Conservation (phyloP, 2,797 vertebrate genomes). For the Falco peregrinus region DNA sequence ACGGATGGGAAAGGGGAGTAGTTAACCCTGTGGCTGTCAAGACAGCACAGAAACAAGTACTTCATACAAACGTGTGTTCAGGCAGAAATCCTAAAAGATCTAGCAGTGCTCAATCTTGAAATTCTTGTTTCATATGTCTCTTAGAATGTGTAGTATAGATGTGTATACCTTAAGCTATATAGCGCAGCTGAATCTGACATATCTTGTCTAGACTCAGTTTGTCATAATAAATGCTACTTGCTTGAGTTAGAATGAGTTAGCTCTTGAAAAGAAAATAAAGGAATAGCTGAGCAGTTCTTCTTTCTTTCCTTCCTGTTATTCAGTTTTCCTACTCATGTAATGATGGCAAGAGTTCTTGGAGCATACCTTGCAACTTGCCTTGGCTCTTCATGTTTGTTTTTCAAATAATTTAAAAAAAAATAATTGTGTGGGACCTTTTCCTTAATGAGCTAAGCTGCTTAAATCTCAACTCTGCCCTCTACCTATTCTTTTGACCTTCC, state of each 20-base stretch:
- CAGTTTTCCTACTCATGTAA: not conserved
- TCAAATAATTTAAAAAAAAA: not conserved
- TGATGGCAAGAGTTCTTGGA: not conserved
- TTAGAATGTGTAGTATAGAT: not conserved
- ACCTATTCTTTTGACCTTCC: not conserved
- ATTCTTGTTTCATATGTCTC: not conserved
- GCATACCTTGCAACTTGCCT: not conserved
- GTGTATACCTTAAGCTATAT: not conserved
- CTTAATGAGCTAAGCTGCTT: not conserved
- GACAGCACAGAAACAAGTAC: not conserved
- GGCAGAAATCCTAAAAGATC: not conserved
- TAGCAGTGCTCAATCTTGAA: constrained; percentile 11
- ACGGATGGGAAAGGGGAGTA: not conserved
- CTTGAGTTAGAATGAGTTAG: not conserved
- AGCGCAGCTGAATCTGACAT: constrained; percentile 23
- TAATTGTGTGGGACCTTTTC: too few relatives aligned
- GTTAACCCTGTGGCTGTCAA: not conserved
- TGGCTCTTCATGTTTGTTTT: not conserved
- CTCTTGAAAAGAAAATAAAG: not conserved
- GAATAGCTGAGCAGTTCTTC: not conserved
- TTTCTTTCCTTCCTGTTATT: not conserved
- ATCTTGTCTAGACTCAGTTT: constrained; percentile 34
- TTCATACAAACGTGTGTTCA: not conserved
- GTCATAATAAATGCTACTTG: constrained; percentile 22
- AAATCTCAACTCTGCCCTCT: not conserved